These are phyloP conservation scores for Pseudomyrmex pallidus DNA, from an alignment of 1,140 invertebrate species.

Conservation along the genomic window DNA sequence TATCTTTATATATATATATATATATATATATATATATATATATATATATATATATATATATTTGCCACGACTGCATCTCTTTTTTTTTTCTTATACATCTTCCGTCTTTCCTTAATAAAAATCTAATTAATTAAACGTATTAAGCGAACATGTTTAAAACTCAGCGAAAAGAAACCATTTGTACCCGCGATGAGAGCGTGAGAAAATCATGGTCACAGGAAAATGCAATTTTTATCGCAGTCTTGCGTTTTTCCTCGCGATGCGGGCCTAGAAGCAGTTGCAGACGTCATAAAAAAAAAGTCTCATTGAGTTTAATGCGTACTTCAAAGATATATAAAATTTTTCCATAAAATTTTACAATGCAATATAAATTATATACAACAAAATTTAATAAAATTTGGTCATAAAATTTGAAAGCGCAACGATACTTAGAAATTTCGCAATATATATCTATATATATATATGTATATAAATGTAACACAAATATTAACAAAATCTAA, in stretches of 20 bases:
- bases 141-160: slow-evolving; percentile 58
- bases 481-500: slow-evolving; percentile 50
- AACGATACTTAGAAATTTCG: slow-evolving; percentile 43
- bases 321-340: not conserved
- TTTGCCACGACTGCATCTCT: slow-evolving; percentile 46
- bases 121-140: slow-evolving; percentile 70
- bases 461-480: slow-evolving; percentile 28
- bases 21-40: too few relatives aligned
- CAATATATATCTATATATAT: slow-evolving; percentile 24
- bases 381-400: slow-evolving; percentile 18
- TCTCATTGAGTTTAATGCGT: not conserved
- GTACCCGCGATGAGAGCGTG: slow-evolving; percentile 70
- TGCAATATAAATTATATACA: slow-evolving; percentile 35
- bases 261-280: slow-evolving; percentile 53
- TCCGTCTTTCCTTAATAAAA: slow-evolving; percentile 12
- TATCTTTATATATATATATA: too few relatives aligned
- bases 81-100: slow-evolving; percentile 39
- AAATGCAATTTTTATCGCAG: slow-evolving; percentile 7
- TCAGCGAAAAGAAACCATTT: slow-evolving; percentile 65
- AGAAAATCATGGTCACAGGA: slow-evolving; percentile 59
- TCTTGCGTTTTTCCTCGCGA: slow-evolving; percentile 32
- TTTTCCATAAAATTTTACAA: slow-evolving; percentile 7
- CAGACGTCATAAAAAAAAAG: slow-evolving; percentile 31
- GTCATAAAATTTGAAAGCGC: slow-evolving; percentile 39
- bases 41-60: too few relatives aligned